A percentile compares a stretch with the other conserved stretches of the same genome.
These are phyloP conservation scores for Coremacera marginata DNA, from an alignment of 2,888 invertebrate genomes.

Conservation along the genomic window DNA sequence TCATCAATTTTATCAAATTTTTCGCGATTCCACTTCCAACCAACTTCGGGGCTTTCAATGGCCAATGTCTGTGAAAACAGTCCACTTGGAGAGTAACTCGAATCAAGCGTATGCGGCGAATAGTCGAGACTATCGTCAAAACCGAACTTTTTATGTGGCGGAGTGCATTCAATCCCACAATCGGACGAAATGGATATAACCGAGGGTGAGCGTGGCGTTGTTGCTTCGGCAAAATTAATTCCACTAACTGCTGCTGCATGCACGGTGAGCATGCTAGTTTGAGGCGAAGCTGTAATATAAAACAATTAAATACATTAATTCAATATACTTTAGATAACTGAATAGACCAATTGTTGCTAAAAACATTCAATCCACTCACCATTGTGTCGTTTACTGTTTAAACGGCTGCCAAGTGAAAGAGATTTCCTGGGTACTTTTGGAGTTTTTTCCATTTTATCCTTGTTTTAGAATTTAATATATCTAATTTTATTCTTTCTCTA, in stretches of 20 bases:
- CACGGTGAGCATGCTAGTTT: conserved; percentile 49
- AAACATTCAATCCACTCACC: conserved; percentile 48
- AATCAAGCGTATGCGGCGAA: conserved; percentile 56
- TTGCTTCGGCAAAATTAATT: background rate
- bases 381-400: conserved; percentile 57
- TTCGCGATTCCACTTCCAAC: conserved; percentile 61
- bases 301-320: background rate
- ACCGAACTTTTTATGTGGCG: conserved; percentile 56
- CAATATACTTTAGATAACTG: too few species aligned
- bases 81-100: conserved; percentile 58
- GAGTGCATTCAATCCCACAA: conserved; percentile 57
- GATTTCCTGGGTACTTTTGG: conserved; percentile 56
- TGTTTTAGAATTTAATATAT: background rate
- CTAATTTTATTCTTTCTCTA: background rate
- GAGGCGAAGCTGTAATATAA: conserved; percentile 56
- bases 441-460: conserved; percentile 55
- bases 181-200: conserved; percentile 44
- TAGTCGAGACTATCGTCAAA: conserved; percentile 61
- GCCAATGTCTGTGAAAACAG: conserved; percentile 62
- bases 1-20: conserved; percentile 29
- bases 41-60: conserved; percentile 63
- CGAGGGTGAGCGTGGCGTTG: conserved; percentile 29
- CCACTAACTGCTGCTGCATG: conserved; percentile 23
- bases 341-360: background rate
- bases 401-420: conserved; percentile 57